phyloP scores from a whole-genome alignment of 2,113 vertebrate species.

The Lates calcarifer region DNA sequence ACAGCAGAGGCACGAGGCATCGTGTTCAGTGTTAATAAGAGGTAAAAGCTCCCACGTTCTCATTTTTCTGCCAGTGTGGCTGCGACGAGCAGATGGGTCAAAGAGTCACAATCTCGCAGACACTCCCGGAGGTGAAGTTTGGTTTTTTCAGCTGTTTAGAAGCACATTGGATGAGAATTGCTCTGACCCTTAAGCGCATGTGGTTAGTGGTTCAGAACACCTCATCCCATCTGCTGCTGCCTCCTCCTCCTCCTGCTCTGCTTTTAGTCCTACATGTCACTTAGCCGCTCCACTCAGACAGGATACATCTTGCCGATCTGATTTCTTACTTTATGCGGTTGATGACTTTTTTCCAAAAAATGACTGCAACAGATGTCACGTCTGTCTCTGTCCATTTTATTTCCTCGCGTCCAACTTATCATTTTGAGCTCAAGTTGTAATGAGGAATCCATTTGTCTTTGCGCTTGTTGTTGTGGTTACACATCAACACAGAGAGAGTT shows the following conservation, averaged over 20 bases:
- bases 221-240: constrained; percentile 59
- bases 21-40: constrained; percentile 65
- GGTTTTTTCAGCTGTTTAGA: constrained; percentile 65
- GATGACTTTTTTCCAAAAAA: constrained; percentile 28
- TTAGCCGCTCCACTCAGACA: constrained; percentile 22
- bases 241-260: constrained; percentile 25
- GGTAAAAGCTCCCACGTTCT: constrained; percentile 53
- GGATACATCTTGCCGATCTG: background rate
- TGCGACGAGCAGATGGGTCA: constrained; percentile 60
- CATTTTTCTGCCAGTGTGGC: constrained; percentile 36
- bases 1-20: constrained; percentile 42
- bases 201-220: constrained; percentile 58
- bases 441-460: constrained; percentile 43
- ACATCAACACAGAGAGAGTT: constrained; percentile 16
- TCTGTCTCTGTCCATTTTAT: constrained; percentile 37
- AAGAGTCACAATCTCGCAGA: constrained; percentile 47
- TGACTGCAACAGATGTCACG: constrained; percentile 34
- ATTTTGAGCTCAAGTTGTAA: constrained; percentile 26
- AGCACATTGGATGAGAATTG: constrained; percentile 46
- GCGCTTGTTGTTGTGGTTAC: constrained; percentile 55
- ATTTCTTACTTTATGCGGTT: constrained; percentile 18
- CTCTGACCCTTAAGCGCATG: constrained; percentile 57
- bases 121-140: constrained; percentile 54
- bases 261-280: constrained; percentile 30
- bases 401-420: constrained; percentile 26